Evolutionary conservation across 2,888 invertebrate species (phyloP), one percentile per base, ranked within the genome.

Genomic region (Papilio protenor): DNA sequence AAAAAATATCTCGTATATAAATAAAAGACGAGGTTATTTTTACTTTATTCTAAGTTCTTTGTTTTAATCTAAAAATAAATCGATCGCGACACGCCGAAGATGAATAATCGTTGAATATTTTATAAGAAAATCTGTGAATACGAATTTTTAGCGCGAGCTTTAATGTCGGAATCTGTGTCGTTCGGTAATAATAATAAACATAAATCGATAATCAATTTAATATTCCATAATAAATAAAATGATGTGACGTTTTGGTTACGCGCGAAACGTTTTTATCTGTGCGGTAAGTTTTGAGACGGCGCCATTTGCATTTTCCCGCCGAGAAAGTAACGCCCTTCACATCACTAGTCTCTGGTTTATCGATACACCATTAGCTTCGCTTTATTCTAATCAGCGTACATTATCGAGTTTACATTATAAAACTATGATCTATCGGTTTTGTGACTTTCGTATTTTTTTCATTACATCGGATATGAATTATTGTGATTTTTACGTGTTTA

Each of bases 221-320:
- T 66, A 73, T 73, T 70, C 73, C 16, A 74, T 59, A 77, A 70
- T 77, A 77, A 77, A 77, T 69, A 77, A 69, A 55, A 2, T 8
- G 8, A 23, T 6, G 69, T 77, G 77, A 77, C 73, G 55, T 73
- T 77, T 73, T 69, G 59, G 70, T 70, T 77, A 73, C 77, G 73
- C 77, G 77, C 73, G 73, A 74, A 77, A 77, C 77, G 27, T 59
- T 70, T 73, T 61, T 75, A 71, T 75, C 71, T 78, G 71, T 71
- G 57, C 52, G 64, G 75, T 61, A 21, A 33, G 73, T 70, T 73
- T 70, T 77, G 45, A 74, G 71, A 74, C 33, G 40, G 69, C 74
- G 70, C 74, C 77, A 78, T 78, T 75, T 75, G 47, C 77, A 78
- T 77, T 78, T 78, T 78, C 77, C 71, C 77, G 75, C 74, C 74